Base-by-base conservation (phyloP, 2,113 vertebrate genomes). In the Opisthocomus hoazin region DNA sequence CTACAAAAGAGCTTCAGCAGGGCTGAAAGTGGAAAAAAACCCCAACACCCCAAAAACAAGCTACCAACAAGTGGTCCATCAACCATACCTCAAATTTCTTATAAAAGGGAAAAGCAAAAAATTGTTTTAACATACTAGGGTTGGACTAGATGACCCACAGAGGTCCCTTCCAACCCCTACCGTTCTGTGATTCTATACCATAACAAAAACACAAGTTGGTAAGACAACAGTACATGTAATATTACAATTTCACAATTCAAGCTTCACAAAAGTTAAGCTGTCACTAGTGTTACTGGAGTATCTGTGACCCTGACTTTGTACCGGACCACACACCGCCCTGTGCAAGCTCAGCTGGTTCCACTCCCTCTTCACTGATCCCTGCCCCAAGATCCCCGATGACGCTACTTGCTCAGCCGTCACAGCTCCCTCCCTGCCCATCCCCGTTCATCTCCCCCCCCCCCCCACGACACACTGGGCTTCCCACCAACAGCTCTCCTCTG, bases 361-460 rank as follows among this genome's bases (percentile, higher is more conserved):
- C 37, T 61, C 66, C 30, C 36, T 87, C 54, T 56, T 37, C 9
- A 48, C 1, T 20, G 39, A 73, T 29, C 89, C 34, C 1, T 54
- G 50, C 34, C n/a, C 14, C 0, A 0, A 50, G 53, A 63, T 13
- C 23, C 17, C n/a, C 1, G 0, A 22, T 2, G 12, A 39, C 2
- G 5, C 32, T 73, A 8, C 70, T 29, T 32, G 32, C 45, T 68
- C 15, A 29, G 6, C 11, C 37, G 16, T 22, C 1, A 1, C 13
- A 82, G 8, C 48, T 82, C 46, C 41, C 53, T 88, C 56, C 50
- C 23, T 9, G 23, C 12, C 24, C 82, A 41, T 6, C 43, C 39
- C 23, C 10, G n/a, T n/a, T n/a, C n/a, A n/a, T n/a, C 2, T 9
- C 34, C 29, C 36, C 9, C 13, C 37, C 22, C 6, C 48, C 17